Evolutionary conservation across 2,888 invertebrate species (phyloP).

Genomic region (Tyria jacobaeae): DNA sequence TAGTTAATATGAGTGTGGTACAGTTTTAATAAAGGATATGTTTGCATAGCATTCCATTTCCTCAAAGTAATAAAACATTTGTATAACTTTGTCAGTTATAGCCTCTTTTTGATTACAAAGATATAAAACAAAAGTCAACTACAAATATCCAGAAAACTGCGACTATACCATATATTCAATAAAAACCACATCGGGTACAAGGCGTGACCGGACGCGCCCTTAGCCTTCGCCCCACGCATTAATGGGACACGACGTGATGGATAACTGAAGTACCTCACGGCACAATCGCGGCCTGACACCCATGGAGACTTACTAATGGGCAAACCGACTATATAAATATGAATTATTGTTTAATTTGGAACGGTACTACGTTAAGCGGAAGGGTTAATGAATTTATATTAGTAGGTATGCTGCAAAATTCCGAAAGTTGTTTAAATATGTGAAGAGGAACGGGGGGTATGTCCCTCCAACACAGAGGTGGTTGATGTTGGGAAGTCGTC

Average conservation of each 20-base stretch:
- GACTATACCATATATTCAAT: slow-evolving; percentile 2
- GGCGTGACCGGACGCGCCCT: slow-evolving; percentile 77
- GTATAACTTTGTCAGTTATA: neutral
- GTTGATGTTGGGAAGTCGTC: too few species aligned
- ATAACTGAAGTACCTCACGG: slow-evolving; percentile 66
- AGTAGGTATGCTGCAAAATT: neutral
- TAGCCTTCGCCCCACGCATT: slow-evolving; percentile 66
- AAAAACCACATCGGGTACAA: slow-evolving; percentile 32
- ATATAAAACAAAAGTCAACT: neutral
- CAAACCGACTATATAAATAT: slow-evolving; percentile 42
- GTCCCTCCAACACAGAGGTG: too few species aligned
- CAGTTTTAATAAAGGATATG: too few species aligned
- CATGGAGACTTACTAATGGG: slow-evolving; percentile 51
- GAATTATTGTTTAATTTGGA: slow-evolving; percentile 28
- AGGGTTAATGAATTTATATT: slow-evolving; percentile 11
- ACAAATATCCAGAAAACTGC: neutral
- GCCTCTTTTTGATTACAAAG: neutral
- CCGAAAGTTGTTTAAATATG: neutral
- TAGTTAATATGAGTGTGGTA: too few species aligned
- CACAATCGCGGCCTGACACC: slow-evolving; percentile 60
- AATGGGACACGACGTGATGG: slow-evolving; percentile 79
- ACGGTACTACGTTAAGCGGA: neutral
- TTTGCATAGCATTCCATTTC: neutral
- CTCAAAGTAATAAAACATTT: neutral
- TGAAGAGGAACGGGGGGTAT: too few species aligned